A percentile compares a stretch with the other conserved stretches of the same genome.
Conservation (phyloP, 2,888 invertebrate species). For the Zonitis immaculata region DNA sequence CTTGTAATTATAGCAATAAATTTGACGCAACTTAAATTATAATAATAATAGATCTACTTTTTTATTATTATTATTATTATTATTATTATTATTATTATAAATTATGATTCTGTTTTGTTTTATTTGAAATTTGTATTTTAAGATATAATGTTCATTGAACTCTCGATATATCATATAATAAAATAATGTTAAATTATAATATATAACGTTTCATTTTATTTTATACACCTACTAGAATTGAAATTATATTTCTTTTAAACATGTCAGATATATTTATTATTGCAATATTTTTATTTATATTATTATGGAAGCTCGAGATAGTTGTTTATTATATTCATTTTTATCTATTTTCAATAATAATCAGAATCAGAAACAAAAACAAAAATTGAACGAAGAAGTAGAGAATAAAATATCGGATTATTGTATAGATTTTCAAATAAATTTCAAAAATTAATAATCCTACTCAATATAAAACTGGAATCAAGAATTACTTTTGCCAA, state of each 20-base stretch:
- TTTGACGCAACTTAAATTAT: neutral
- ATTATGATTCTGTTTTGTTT: neutral
- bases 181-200: neutral
- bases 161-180: neutral
- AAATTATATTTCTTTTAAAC: neutral
- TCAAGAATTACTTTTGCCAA: neutral
- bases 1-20: neutral
- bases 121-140: neutral
- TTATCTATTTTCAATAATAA: neutral
- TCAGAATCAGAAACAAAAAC: too few relatives aligned
- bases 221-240: slow-evolving; percentile 1
- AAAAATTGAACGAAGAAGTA: too few relatives aligned
- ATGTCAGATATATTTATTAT: neutral
- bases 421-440: neutral
- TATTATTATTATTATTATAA: neutral
- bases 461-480: neutral
- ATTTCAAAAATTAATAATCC: neutral
- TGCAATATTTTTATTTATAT: neutral
- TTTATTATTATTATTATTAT: neutral
- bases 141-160: neutral
- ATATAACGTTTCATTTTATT: neutral
- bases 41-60: neutral
- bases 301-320: neutral
- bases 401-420: neutral
- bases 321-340: neutral